A percentile compares a stretch with the other conserved stretches of the same genome.
Evolutionary conservation across 1,140 invertebrate species (phyloP).

Genomic region (Caerostris extrusa): DNA sequence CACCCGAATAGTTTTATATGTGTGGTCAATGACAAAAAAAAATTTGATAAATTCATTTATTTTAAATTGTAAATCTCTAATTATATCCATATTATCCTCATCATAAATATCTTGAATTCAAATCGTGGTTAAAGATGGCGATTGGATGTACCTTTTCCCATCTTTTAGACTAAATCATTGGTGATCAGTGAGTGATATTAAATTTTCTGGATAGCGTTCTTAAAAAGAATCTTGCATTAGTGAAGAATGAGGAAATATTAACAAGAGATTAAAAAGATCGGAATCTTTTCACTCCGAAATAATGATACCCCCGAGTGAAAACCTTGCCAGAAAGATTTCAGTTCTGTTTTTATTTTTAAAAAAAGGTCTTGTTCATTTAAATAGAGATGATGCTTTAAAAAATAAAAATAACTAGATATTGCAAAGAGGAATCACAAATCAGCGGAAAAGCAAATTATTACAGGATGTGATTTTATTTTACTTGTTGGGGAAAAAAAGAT

Average conservation of each 20-base stretch:
- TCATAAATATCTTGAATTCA: no score
- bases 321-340: background rate
- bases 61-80: no score
- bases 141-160: background rate
- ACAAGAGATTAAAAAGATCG: conserved; percentile 25
- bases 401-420: background rate
- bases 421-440: background rate
- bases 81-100: no score
- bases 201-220: background rate
- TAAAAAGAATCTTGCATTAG: conserved; percentile 31
- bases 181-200: conserved; percentile 4
- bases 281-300: background rate
- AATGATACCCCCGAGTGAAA: conserved; percentile 47
- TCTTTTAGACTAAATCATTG: background rate
- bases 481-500: background rate
- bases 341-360: background rate
- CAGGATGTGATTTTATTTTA: background rate
- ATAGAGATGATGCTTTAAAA: no score
- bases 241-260: conserved; percentile 57
- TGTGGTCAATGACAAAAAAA: no score
- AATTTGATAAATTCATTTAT: no score
- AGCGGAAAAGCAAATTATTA: background rate
- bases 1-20: no score
- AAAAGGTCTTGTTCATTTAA: no score
- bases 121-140: background rate